Evolutionary conservation across 2,113 vertebrate genomes (phyloP), one percentile per base, ranked within the genome.

Genomic region (Camarhynchus parvulus): DNA sequence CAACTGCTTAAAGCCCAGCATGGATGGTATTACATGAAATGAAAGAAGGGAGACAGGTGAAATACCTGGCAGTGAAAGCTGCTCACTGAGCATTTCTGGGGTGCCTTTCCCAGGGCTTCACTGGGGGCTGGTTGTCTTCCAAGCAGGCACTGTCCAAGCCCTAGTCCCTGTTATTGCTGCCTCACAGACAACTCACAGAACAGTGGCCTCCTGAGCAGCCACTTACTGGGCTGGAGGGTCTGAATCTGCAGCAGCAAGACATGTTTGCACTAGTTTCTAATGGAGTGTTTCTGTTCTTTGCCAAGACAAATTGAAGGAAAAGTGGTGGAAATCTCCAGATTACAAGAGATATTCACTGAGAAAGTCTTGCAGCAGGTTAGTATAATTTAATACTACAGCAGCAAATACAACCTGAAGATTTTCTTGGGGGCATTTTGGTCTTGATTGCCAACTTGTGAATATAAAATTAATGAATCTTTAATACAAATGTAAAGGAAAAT

Each of bases 261-360:
- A 25, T 16, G 30, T 35, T 56, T 64, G 24, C 9, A 4, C 5
- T 33, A 5, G 30, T 92, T 73, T 83, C 75, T 93, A 86, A 94
- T 18, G 15, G 44, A 52, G 5, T 50, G 2, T 93, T 83, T 78
- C 92, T 95, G 86, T 94, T 93, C 81, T 96, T 80, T 72, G 5
- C 93, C 49, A 97, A 99, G 99, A 93, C 99, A 99, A 97, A 99
- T 99, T 11, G 99, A 99, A 97, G 99, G 99, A 35, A 99, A 99
- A 96, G 99, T 99, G 89, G 99, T 99, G 90, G 99, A 99, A 97
- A 99, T 99, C 94, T 99, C 99, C 81, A 98, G 99, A 87, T 98
- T 99, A 63, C 99, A 99, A 96, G 99, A 99, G 94, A 99, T 99
- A 95, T 99, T 99, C 97, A 98, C 99, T 19, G 99, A 99, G 93